phyloP scores from a whole-genome alignment of 1,140 invertebrate genomes.

The Nasonia vitripennis region DNA sequence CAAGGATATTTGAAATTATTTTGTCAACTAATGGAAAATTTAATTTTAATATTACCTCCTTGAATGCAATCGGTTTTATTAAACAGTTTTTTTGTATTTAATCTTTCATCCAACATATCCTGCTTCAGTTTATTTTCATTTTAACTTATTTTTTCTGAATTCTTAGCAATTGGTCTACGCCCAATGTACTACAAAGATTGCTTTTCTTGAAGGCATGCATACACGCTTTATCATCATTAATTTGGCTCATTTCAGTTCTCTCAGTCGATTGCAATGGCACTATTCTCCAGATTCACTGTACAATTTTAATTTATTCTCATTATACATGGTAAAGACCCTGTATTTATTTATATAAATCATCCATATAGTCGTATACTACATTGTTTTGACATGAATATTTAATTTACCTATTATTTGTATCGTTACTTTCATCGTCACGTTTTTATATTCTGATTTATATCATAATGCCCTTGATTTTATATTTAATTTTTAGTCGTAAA shows the following conservation, averaged over 20 bases:
- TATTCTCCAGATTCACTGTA: conserved; percentile 8
- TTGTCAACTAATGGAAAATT: not conserved
- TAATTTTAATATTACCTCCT: not conserved
- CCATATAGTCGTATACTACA: too few relatives aligned
- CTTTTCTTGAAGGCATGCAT: conserved; percentile 44
- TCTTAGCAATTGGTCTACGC: conserved; percentile 35
- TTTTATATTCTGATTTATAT: conserved; percentile 12
- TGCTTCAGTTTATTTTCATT: conserved; percentile 35
- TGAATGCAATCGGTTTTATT: not conserved
- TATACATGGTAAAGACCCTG: conserved; percentile 20
- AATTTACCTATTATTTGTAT: conserved; percentile 6
- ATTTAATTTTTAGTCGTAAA: conserved; percentile 13
- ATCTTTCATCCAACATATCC: conserved; percentile 13
- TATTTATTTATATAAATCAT: conserved; percentile 5
- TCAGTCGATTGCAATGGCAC: conserved; percentile 40
- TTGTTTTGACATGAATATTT: not conserved
- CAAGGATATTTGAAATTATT: not conserved
- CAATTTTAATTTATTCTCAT: conserved; percentile 22
- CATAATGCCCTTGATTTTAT: conserved; percentile 1
- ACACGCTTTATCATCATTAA: conserved; percentile 35
- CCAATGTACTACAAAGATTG: conserved; percentile 10
- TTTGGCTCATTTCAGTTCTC: conserved; percentile 47
- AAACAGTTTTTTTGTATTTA: not conserved
- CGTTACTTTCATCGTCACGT: not conserved
- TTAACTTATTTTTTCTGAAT: conserved; percentile 33